Conservation (phyloP, 2,113 vertebrate genomes). For the Potamarius usumacintae region DNA sequence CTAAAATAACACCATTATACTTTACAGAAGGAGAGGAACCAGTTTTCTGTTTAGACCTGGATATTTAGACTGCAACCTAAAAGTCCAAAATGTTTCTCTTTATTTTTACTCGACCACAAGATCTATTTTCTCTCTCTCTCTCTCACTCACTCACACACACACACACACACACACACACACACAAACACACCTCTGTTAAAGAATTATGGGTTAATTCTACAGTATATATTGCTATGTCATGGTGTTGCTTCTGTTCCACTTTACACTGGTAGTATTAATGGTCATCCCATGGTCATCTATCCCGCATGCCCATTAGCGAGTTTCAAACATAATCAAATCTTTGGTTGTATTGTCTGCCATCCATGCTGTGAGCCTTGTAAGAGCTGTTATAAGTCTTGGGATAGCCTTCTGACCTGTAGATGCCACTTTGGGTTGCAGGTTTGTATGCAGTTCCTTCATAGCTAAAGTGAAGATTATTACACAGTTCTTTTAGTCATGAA, state of each 20-base stretch:
- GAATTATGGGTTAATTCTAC: too few species aligned
- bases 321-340: conserved; percentile 86
- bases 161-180: too few species aligned
- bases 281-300: not conserved
- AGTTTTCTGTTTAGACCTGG: not conserved
- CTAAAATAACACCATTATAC: not conserved
- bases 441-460: conserved; percentile 85
- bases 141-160: too few species aligned
- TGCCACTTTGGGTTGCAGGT: conserved; percentile 71
- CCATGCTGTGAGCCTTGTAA: conserved; percentile 75
- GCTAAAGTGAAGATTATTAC: conserved; percentile 57
- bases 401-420: conserved; percentile 71
- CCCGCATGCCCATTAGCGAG: not conserved
- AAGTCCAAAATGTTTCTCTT: not conserved
- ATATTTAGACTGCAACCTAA: not conserved
- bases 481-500: not conserved
- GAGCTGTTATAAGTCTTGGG: conserved; percentile 58
- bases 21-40: not conserved
- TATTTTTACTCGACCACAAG: not conserved
- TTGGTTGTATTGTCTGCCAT: conserved; percentile 75
- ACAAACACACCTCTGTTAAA: too few species aligned
- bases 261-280: not conserved
- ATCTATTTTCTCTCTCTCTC: not conserved
- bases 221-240: not conserved
- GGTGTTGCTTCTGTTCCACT: not conserved